Evolutionary conservation across 2,797 vertebrate genomes (phyloP).

Genomic region (Acridotheres tristis): DNA sequence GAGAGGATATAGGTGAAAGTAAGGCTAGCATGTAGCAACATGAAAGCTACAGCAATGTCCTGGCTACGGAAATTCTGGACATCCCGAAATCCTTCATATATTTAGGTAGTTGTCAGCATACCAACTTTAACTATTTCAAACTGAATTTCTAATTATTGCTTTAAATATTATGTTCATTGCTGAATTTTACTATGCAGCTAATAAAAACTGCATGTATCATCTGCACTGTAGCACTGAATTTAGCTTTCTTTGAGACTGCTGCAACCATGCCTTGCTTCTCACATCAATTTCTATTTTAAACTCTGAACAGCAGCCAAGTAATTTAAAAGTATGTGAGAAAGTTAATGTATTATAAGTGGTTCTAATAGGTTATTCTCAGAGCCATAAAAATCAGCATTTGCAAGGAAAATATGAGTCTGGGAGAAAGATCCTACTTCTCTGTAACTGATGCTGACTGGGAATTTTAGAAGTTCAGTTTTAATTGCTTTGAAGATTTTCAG

Average conservation of each 20-base stretch:
- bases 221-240: not conserved
- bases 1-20: not conserved
- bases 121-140: not conserved
- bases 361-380: not conserved
- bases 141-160: not conserved
- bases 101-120: not conserved
- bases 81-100: not conserved
- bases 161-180: not conserved
- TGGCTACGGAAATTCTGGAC: not conserved
- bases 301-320: not conserved
- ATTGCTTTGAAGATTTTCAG: constrained; percentile 20
- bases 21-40: not conserved
- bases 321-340: not conserved
- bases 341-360: not conserved
- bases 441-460: not conserved
- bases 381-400: not conserved
- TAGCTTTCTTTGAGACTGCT: not conserved
- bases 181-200: not conserved
- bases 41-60: not conserved
- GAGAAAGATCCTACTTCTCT: not conserved
- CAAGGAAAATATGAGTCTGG: not conserved
- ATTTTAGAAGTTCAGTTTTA: not conserved
- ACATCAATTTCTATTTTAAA: not conserved
- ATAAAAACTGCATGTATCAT: not conserved
- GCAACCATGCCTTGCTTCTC: not conserved